These are phyloP conservation scores for Anomalospiza imberbis DNA, from an alignment of 2,797 vertebrate genomes.

Conservation along the genomic window DNA sequence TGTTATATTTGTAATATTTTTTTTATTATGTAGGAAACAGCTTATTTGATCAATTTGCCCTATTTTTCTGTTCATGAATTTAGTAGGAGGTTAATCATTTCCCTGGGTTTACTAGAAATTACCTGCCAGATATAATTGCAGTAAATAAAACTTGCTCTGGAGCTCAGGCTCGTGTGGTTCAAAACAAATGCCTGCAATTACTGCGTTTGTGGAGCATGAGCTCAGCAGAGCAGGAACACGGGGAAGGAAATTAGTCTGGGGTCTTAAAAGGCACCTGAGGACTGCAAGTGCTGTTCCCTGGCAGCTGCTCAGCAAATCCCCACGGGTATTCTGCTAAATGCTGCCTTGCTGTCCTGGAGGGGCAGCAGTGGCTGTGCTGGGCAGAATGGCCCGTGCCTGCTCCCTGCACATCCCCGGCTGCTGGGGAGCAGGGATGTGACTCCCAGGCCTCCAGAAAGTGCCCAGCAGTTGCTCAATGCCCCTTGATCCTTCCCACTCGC, in stretches of 20 bases:
- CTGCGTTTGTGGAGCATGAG: background rate
- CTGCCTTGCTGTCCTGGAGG: background rate
- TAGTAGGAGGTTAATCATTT: conserved; percentile 33
- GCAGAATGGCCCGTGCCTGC: background rate
- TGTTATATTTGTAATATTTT: background rate
- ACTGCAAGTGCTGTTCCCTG: background rate
- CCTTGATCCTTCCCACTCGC: rapidly evolving
- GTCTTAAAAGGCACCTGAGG: background rate
- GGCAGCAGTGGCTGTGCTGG: background rate
- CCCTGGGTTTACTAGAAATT: conserved; percentile 37
- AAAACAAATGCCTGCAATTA: conserved; percentile 41
- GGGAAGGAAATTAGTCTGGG: background rate
- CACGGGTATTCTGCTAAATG: rapidly evolving
- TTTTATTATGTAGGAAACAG: conserved; percentile 27
- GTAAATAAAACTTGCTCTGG: conserved; percentile 44
- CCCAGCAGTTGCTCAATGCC: background rate
- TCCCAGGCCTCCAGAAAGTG: background rate
- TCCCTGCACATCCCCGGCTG: background rate
- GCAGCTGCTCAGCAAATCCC: background rate
- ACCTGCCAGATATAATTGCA: conserved; percentile 50
- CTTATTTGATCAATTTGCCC: conserved; percentile 54
- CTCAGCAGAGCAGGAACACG: background rate
- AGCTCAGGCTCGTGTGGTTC: background rate
- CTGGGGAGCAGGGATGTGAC: background rate
- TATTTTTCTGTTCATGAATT: conserved; percentile 24